Base-by-base conservation (phyloP, 2,797 vertebrate species). In the Sardinella longiceps region DNA sequence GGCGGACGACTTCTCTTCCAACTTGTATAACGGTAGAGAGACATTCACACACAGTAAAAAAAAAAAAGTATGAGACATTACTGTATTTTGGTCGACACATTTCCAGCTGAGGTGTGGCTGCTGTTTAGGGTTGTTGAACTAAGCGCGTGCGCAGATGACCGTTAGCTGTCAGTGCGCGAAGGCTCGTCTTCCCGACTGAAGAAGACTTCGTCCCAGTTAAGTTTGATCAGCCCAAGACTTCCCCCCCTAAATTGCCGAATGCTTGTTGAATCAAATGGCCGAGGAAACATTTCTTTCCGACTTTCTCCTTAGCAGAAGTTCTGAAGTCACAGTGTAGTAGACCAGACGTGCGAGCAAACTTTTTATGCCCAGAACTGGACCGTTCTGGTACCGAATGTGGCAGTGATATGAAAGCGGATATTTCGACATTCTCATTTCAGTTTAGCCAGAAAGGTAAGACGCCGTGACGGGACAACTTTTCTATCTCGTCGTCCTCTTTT, bases 101-200 rank as follows among this genome's bases (percentile, higher is more conserved):
- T 39, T 77, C 70, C 33, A 77, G 23, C 18, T 43, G 70, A 77
- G 70, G 70, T 77, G 70, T 77, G 70, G 70, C 70, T 77, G 70
- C 37, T 48, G 46, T 48, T 39, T 43, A 23, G 18, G 12, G 12
- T 70, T 77, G 46, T 39, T 28, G 23, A 1, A 50, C 5, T 1
- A 0, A 5, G 89, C 93, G 93, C 94, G 91, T 94, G 93, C 93
- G 95, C 91, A 7, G 0, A 30, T 39, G 33, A 80, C 70, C 70
- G 46, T 53, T 46, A 77, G 66, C 50, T 80, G 66, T 58, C 63
- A 51, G 9, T 77, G 70, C 37, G 70, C 33, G 70, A 43, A 77
- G 70, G 5, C 70, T 77, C 63, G 30, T 70, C 30, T 15, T 70
- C 12, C 37, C 15, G 70, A 39, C 28, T n/a, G n/a, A n/a, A 4